Percentiles rank a stretch among this genome's conserved stretches.
These are phyloP conservation scores for Serranus cabrilla DNA, from an alignment of 2,797 vertebrate species.

Conservation along the genomic window DNA sequence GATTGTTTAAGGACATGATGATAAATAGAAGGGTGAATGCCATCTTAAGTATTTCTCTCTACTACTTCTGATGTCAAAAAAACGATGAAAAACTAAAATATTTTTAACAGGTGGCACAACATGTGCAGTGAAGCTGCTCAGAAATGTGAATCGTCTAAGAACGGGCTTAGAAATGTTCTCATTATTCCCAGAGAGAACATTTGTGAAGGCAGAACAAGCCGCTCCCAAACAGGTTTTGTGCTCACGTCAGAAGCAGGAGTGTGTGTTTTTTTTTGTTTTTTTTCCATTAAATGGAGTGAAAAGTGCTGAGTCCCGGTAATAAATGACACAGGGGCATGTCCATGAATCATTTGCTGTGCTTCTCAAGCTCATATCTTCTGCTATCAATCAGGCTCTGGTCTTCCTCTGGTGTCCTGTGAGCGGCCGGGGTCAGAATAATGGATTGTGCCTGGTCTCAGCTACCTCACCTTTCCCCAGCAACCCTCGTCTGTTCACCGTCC, in stretches of 20 bases:
- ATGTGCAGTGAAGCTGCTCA: not conserved
- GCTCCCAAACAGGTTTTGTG: constrained; percentile 13
- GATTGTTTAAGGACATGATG: constrained; percentile 18
- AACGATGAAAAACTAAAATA: not conserved
- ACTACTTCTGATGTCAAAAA: not conserved
- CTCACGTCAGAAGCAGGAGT: constrained; percentile 10
- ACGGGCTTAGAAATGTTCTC: constrained; percentile 21
- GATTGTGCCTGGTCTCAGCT: constrained; percentile 33
- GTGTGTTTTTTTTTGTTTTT: not conserved
- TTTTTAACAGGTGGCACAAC: constrained; percentile 1
- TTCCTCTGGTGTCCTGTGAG: constrained; percentile 52
- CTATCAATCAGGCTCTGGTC: constrained; percentile 57
- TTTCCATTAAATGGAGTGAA: constrained; percentile 61
- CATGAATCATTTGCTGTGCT: constrained; percentile 66
- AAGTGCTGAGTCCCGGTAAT: constrained; percentile 46
- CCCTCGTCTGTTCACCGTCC: not conserved
- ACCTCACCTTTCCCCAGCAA: constrained; percentile 58
- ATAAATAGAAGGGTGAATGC: constrained; percentile 15
- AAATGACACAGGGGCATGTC: constrained; percentile 49
- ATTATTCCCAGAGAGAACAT: constrained; percentile 20
- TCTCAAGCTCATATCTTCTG: constrained; percentile 53
- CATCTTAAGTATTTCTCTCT: not conserved
- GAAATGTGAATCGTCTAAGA: not conserved
- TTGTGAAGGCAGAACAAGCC: constrained; percentile 9
- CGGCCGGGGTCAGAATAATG: constrained; percentile 45